phyloP scores from a whole-genome alignment of 2,888 invertebrate genomes.

The Cyaniris semiargus region DNA sequence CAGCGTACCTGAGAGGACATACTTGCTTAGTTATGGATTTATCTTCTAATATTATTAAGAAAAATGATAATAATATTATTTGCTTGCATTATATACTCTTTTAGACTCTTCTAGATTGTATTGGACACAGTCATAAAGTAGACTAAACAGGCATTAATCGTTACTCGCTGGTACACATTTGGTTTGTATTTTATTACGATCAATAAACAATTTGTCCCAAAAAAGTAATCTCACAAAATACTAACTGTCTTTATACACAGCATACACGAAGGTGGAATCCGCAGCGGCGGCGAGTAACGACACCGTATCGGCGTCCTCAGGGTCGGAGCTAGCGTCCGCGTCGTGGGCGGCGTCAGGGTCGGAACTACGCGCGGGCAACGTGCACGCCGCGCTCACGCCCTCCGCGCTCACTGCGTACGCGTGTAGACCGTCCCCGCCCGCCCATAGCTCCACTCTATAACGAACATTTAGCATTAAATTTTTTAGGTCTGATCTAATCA shows the following conservation, averaged over 20 bases:
- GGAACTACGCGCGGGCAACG: constrained; percentile 67
- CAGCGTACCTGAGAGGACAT: constrained; percentile 82
- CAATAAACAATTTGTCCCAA: too few species aligned
- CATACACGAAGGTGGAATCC: constrained; percentile 84
- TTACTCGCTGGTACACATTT: too few species aligned
- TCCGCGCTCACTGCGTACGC: constrained; percentile 87
- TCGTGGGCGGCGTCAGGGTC: constrained; percentile 41
- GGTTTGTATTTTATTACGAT: too few species aligned
- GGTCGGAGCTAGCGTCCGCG: constrained; percentile 60
- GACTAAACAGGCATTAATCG: too few species aligned
- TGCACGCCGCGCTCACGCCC: constrained; percentile 87
- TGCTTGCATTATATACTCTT: too few species aligned
- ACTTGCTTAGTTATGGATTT: too few species aligned
- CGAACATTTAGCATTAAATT: background rate
- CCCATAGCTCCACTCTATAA: constrained; percentile 89
- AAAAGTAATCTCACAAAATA: background rate
- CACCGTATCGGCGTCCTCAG: constrained; percentile 76
- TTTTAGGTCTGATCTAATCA: background rate
- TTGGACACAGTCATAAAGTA: too few species aligned
- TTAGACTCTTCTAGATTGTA: too few species aligned
- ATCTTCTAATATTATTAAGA: too few species aligned
- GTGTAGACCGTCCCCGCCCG: constrained; percentile 92
- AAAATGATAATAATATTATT: too few species aligned
- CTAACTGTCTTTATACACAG: constrained; percentile 82
- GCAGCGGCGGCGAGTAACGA: constrained; percentile 84